A percentile compares a stretch with the other conserved stretches of the same genome.
These are phyloP conservation scores for Simalia tracyae DNA, from an alignment of 2,797 vertebrate genomes.

Conservation along the genomic window DNA sequence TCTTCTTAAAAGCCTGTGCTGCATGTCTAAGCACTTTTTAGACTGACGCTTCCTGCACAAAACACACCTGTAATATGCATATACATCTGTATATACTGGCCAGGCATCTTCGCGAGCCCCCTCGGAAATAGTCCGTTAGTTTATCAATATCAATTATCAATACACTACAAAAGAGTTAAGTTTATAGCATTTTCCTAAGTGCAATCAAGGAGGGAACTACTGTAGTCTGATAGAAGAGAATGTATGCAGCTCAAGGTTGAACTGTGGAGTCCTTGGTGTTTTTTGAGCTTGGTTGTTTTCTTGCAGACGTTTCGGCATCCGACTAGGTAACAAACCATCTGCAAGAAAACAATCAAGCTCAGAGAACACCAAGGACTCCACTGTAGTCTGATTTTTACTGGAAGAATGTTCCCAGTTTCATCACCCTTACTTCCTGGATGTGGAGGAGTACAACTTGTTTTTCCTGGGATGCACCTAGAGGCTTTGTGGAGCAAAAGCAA, in stretches of 20 bases:
- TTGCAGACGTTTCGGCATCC: no score
- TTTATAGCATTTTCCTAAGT: background rate
- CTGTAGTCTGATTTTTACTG: background rate
- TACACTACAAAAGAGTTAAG: background rate
- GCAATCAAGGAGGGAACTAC: background rate
- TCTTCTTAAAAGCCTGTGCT: background rate
- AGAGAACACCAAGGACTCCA: background rate
- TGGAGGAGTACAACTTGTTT: background rate
- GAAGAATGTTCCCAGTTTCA: background rate
- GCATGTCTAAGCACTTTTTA: background rate
- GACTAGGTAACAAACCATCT: no score
- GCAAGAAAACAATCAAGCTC: no score
- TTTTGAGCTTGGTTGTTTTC: no score
- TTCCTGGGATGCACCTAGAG: background rate
- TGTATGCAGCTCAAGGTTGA: no score
- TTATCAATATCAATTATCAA: background rate
- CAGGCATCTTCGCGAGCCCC: background rate
- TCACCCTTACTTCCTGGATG: background rate
- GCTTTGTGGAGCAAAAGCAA: background rate
- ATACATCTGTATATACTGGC: no score
- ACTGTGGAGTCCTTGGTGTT: no score
- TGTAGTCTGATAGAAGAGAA: background rate
- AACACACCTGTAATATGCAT: background rate
- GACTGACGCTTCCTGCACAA: no score
- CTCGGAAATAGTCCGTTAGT: background rate